Conservation (phyloP, 30 jellyfish, hydroid and myxozoan genomes). For the Turritopsis rubra region DNA sequence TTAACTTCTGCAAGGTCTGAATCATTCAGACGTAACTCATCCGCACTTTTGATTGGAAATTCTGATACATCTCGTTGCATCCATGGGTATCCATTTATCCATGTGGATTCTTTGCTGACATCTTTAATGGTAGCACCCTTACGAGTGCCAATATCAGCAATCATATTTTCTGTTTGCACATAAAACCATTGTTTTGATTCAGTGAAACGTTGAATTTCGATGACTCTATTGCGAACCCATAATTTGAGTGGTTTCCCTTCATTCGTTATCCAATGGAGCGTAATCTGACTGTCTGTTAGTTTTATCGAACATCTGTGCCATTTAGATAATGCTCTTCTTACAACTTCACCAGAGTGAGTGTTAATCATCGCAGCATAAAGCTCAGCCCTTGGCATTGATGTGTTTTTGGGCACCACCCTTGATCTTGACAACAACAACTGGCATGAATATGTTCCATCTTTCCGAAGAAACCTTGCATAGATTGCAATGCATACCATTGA, state of each 20-base stretch:
- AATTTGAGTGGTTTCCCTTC: conserved; percentile 16
- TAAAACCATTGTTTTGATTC: neutral
- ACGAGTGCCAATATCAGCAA: conserved; percentile 23
- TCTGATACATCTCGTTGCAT: neutral
- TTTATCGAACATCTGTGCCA: neutral
- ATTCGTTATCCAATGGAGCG: conserved; percentile 12
- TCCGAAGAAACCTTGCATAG: no score
- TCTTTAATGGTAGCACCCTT: neutral
- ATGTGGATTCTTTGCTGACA: neutral
- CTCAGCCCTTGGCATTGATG: no score
- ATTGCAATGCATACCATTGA: no score
- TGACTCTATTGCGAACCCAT: conserved; percentile 19
- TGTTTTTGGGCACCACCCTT: neutral
- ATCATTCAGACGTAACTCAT: conserved; percentile 1
- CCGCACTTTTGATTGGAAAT: conserved; percentile 1
- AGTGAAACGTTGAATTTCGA: conserved; percentile 2
- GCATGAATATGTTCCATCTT: no score
- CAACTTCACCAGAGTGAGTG: conserved; percentile 25
- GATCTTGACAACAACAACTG: conserved; percentile 15
- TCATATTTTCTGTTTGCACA: conserved; percentile 13
- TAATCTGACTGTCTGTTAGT: no score
- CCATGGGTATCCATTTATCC: neutral
- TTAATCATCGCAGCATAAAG: no score
- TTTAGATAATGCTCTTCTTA: neutral
- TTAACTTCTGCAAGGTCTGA: conserved; percentile 10